A percentile compares a stretch with the other conserved stretches of the same genome.
Conservation (phyloP, 2,113 vertebrate genomes). For the Triplophysa siluroides region DNA sequence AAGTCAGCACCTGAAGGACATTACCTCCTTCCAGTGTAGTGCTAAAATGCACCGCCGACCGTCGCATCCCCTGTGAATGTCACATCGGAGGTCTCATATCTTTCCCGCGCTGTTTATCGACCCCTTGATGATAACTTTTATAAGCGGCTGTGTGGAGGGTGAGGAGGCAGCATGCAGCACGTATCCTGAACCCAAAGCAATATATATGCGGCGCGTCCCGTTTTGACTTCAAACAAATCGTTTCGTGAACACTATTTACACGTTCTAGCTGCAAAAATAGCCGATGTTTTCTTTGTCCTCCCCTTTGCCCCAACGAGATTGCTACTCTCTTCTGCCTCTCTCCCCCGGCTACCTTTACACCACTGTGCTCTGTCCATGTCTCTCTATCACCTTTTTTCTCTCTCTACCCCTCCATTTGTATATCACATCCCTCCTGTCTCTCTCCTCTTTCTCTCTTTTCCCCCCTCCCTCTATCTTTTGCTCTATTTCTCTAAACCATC, state of each 20-base stretch:
- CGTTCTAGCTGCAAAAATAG: background rate
- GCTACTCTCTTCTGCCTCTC: background rate
- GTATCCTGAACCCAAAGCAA: background rate
- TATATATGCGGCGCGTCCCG: background rate
- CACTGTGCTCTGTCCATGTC: no score
- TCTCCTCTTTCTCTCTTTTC: no score
- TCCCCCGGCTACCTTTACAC: background rate
- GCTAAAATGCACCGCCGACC: conserved; percentile 40
- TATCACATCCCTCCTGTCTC: no score
- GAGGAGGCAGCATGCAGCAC: conserved; percentile 11
- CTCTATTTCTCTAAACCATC: no score
- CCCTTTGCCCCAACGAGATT: background rate
- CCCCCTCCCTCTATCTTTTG: no score
- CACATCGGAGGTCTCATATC: conserved; percentile 29
- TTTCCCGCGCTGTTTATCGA: conserved; percentile 41
- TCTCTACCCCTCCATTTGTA: no score
- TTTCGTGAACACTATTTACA: background rate
- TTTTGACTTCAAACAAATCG: background rate
- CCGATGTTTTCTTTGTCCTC: background rate
- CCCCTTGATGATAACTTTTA: conserved; percentile 30
- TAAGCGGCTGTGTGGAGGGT: conserved; percentile 22
- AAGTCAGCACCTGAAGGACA: conserved; percentile 45
- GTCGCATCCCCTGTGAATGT: conserved; percentile 24
- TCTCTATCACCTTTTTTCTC: no score
- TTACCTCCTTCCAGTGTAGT: conserved; percentile 26